Evolutionary conservation across 1,140 invertebrate genomes (phyloP).

Genomic region (Drosophila teissieri): DNA sequence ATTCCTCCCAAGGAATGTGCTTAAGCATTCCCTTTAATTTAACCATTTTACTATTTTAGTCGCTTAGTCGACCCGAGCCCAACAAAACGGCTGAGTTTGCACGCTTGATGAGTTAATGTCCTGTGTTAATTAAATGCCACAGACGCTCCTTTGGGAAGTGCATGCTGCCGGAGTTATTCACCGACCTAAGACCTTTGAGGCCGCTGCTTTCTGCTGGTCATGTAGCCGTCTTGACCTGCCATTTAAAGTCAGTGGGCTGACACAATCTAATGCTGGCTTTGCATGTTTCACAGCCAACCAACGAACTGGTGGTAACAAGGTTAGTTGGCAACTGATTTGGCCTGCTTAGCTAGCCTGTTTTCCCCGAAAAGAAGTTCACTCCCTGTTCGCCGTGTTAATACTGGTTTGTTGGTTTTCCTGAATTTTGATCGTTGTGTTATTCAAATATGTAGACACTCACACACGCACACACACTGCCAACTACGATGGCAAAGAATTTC

Average conservation of each 20-base stretch:
- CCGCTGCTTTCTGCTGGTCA: slow-evolving; percentile 36
- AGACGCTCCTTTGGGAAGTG: slow-evolving; percentile 21
- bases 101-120: slow-evolving; percentile 8
- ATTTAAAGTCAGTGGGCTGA: slow-evolving; percentile 47
- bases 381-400: neutral
- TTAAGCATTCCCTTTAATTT: slow-evolving; percentile 21
- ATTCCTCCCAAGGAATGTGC: slow-evolving; percentile 1
- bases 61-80: neutral
- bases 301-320: slow-evolving; percentile 29
- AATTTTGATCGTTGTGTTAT: slow-evolving; percentile 39
- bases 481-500: slow-evolving; percentile 24
- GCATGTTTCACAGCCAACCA: slow-evolving; percentile 26
- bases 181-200: slow-evolving; percentile 35
- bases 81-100: slow-evolving; percentile 1
- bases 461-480: slow-evolving; percentile 23
- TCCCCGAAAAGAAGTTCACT: slow-evolving; percentile 19
- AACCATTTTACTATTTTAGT: slow-evolving; percentile 6
- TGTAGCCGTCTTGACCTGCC: slow-evolving; percentile 37
- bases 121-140: slow-evolving; percentile 33
- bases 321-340: slow-evolving; percentile 31
- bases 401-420: slow-evolving; percentile 28
- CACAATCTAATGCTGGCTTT: slow-evolving; percentile 55
- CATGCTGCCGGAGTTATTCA: slow-evolving; percentile 8
- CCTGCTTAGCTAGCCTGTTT: neutral
- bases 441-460: slow-evolving; percentile 46